Evolutionary conservation across 2,113 vertebrate genomes (phyloP), one percentile per base, ranked within the genome.

Genomic region (Neotoma lepida): DNA sequence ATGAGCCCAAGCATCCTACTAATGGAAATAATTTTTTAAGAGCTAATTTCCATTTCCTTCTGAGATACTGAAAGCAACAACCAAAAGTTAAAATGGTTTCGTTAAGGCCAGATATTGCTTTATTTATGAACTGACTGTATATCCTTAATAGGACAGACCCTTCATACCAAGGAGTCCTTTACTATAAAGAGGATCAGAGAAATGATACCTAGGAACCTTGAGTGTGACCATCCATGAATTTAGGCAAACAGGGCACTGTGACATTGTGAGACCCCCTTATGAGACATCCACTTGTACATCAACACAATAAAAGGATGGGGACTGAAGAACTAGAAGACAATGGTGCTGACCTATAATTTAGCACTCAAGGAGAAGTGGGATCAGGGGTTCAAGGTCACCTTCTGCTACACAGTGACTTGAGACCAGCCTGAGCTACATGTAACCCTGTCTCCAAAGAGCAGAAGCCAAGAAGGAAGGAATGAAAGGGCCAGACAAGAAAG

Each of bases 31-130:
- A 28, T 28, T 17, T 17, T 63, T n/a, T 63, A 22, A 93, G 86
- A 9, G 35, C 51, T 33, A 77, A 90, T 78, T 94, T 92, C 9
- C 20, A 92, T 78, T 88, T 89, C 10, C 1, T 95, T 92, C 41
- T 15, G 2, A 87, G 44, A 39, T 84, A 84, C 14, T 70, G 17
- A 78, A 68, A 93, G 24, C 56, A 84, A 5, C 30, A 95, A 86
- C 4, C 8, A 61, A 90, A 77, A 70, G 33, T 46, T 46, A 85
- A 64, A 44, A 24, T 66, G 33, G 33, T 86, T 68, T 56, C 14
- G 7, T 56, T 56, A n/a, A 56, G 49, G 51, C 51, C 9, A 56
- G 49, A 24, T 80, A 56, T n/a, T 5, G 6, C 18, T n/a, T 49
- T 24, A 68, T 86, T 22, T 51, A n/a, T 22, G 6, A 68, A 68